Conservation (phyloP, 2,113 vertebrate species). For the Pangasianodon gigas region DNA sequence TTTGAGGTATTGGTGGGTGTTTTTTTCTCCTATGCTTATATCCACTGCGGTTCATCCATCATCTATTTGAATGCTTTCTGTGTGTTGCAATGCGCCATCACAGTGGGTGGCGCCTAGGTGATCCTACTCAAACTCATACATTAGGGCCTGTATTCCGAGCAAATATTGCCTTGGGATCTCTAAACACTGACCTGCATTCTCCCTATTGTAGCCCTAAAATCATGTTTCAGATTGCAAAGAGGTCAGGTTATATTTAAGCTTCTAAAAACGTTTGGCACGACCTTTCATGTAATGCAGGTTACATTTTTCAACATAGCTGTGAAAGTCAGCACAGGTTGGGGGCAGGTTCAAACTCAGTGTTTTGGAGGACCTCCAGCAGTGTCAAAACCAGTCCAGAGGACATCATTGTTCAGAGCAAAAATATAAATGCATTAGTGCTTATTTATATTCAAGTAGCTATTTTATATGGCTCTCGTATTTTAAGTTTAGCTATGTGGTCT, state of each 20-base stretch:
- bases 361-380: background rate
- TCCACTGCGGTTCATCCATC: slow-evolving; percentile 11
- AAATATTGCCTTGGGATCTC: slow-evolving; percentile 54
- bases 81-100: slow-evolving; percentile 46
- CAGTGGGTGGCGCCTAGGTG: slow-evolving; percentile 52
- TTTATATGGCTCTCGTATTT: background rate
- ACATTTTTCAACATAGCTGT: slow-evolving; percentile 2
- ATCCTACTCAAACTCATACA: slow-evolving; percentile 52
- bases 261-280: background rate
- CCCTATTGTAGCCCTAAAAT: slow-evolving; percentile 38
- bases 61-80: slow-evolving; percentile 18
- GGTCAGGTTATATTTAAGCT: slow-evolving; percentile 46
- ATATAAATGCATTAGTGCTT: background rate
- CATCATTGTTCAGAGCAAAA: background rate
- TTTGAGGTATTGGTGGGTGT: background rate
- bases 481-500: too few relatives aligned
- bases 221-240: slow-evolving; percentile 37
- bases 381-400: background rate
- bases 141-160: slow-evolving; percentile 53
- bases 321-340: background rate
- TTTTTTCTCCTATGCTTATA: background rate
- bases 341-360: background rate
- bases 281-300: slow-evolving; percentile 3
- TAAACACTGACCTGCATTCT: slow-evolving; percentile 54
- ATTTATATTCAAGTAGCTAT: background rate